phyloP scores from a whole-genome alignment of 2,888 invertebrate genomes.

The Baccha elongata region DNA sequence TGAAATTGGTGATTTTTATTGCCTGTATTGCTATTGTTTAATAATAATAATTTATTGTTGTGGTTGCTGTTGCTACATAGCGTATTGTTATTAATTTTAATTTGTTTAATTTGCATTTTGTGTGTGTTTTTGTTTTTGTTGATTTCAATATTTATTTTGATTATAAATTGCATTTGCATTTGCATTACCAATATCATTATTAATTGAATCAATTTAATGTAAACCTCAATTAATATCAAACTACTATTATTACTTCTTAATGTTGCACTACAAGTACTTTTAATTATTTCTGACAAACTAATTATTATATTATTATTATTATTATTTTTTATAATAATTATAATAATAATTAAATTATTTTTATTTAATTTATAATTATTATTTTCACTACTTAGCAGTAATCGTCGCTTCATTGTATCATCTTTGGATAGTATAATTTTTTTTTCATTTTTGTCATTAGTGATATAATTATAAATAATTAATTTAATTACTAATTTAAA shows the following conservation, averaged over 20 bases:
- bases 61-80: conserved; percentile 61
- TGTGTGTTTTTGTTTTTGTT: conserved; percentile 47
- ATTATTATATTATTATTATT: conserved; percentile 52
- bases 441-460: conserved; percentile 6
- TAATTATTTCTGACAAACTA: conserved; percentile 60
- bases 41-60: conserved; percentile 38
- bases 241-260: conserved; percentile 56
- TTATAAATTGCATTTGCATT: conserved; percentile 56
- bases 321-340: conserved; percentile 32
- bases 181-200: conserved; percentile 64
- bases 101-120: conserved; percentile 50
- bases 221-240: conserved; percentile 72
- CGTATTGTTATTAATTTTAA: conserved; percentile 41
- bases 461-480: conserved; percentile 28
- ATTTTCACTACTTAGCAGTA: conserved; percentile 68
- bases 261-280: conserved; percentile 55
- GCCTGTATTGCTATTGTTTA: conserved; percentile 49
- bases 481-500: conserved; percentile 41
- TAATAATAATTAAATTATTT: conserved; percentile 56
- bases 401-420: conserved; percentile 51
- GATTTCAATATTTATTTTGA: conserved; percentile 53
- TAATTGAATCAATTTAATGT: conserved; percentile 73
- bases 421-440: conserved; percentile 57
- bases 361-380: conserved; percentile 28
- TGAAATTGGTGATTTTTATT: conserved; percentile 43